Evolutionary conservation across 2,797 vertebrate species (phyloP).

Genomic region (Miichthys miiuy): DNA sequence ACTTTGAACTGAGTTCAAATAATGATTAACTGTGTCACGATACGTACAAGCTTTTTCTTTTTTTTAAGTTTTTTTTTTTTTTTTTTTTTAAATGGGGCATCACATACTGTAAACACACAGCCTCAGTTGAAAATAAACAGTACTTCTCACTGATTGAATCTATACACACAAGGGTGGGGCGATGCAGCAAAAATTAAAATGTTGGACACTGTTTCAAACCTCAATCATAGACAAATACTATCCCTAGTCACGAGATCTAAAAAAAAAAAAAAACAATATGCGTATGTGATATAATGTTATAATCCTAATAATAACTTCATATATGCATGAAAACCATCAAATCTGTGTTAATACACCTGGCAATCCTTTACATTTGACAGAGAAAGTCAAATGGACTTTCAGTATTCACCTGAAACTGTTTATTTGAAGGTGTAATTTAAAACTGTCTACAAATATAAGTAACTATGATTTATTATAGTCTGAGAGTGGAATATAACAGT

Average conservation of each 20-base stretch:
- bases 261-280: not conserved
- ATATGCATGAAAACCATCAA: slow-evolving; percentile 6
- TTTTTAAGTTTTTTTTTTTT: not conserved
- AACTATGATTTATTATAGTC: not conserved
- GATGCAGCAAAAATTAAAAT: slow-evolving; percentile 6
- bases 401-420: not conserved
- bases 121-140: slow-evolving; percentile 35
- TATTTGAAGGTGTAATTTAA: slow-evolving; percentile 23
- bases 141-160: slow-evolving; percentile 38
- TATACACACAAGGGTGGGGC: slow-evolving; percentile 20
- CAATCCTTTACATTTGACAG: slow-evolving; percentile 5
- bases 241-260: not conserved
- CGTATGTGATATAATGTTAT: slow-evolving; percentile 3
- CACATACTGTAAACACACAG: slow-evolving; percentile 49
- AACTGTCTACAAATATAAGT: not conserved
- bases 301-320: not conserved
- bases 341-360: slow-evolving; percentile 17
- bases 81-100: not conserved
- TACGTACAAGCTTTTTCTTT: slow-evolving; percentile 7
- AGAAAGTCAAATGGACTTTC: slow-evolving; percentile 6
- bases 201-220: slow-evolving; percentile 25
- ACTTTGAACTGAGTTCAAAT: slow-evolving; percentile 70
- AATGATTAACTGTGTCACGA: slow-evolving; percentile 71
- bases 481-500: slow-evolving; percentile 16
- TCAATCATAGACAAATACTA: not conserved